Percentiles rank a stretch among this genome's conserved stretches.
Conservation (phyloP, 2,797 vertebrate genomes). For the Vespertilio murinus region DNA sequence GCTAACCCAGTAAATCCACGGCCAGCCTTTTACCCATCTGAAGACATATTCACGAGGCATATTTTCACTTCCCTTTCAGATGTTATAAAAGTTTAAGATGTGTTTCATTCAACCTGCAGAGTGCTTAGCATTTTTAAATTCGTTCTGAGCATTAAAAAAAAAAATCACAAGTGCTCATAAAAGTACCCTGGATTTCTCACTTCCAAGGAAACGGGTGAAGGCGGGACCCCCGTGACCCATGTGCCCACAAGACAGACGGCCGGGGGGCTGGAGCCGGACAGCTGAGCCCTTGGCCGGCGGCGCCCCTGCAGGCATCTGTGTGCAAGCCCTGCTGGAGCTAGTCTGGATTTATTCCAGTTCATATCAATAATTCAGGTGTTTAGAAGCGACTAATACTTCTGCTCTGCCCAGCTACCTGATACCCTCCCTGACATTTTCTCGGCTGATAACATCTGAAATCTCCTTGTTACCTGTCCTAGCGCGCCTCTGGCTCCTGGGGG, state of each 20-base stretch:
- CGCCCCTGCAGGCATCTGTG: background rate
- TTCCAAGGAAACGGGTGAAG: background rate
- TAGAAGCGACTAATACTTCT: constrained; percentile 32
- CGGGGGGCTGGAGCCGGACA: background rate
- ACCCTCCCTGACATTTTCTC: background rate
- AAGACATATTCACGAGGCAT: background rate
- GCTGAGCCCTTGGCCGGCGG: rapidly evolving
- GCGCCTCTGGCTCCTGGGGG: background rate
- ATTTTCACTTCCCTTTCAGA: constrained; percentile 35
- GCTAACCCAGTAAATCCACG: background rate
- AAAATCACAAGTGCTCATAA: constrained; percentile 21
- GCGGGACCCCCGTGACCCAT: rapidly evolving
- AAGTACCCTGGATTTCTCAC: background rate
- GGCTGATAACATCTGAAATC: constrained; percentile 20
- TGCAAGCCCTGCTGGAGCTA: background rate
- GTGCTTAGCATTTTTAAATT: constrained; percentile 32
- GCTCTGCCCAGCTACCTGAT: background rate
- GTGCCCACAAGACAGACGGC: background rate
- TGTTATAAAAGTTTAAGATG: constrained; percentile 21
- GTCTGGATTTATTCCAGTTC: constrained; percentile 55
- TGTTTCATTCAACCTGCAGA: background rate
- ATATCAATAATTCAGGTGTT: constrained; percentile 62
- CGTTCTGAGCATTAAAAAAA: constrained; percentile 4
- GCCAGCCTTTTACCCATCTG: background rate
- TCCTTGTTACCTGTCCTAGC: background rate